A percentile compares a stretch with the other conserved stretches of the same genome.
Conservation (phyloP, 2,797 vertebrate genomes). For the Synaphobranchus kaupii region DNA sequence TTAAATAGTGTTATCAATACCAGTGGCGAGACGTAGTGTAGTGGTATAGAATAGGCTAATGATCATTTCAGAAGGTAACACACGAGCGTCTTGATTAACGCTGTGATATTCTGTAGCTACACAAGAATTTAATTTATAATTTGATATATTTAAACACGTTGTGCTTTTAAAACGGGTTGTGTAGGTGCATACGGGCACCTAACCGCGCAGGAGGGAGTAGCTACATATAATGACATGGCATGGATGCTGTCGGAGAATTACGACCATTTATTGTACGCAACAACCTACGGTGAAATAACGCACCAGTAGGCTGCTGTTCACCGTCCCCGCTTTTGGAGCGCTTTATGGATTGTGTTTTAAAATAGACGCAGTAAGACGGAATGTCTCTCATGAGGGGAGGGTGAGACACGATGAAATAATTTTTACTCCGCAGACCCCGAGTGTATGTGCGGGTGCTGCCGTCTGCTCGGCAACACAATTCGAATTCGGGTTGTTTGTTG, state of each 20-base stretch:
- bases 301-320: neutral
- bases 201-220: neutral
- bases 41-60: neutral
- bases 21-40: neutral
- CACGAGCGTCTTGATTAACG: neutral
- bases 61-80: neutral
- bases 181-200: neutral
- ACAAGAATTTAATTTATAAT: neutral
- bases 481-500: conserved; percentile 15
- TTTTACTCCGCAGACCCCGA: conserved; percentile 19
- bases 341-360: conserved; percentile 2
- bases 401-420: conserved; percentile 25
- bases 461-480: conserved; percentile 28
- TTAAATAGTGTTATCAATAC: neutral
- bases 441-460: neutral
- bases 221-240: neutral
- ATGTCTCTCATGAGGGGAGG: conserved; percentile 15
- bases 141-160: neutral
- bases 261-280: conserved; percentile 8
- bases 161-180: neutral
- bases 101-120: neutral
- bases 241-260: conserved; percentile 8
- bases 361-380: conserved; percentile 10
- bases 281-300: neutral
- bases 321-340: neutral